Base-by-base conservation (phyloP, 2,797 vertebrate species). In the Hippopotamyrus pictus region DNA sequence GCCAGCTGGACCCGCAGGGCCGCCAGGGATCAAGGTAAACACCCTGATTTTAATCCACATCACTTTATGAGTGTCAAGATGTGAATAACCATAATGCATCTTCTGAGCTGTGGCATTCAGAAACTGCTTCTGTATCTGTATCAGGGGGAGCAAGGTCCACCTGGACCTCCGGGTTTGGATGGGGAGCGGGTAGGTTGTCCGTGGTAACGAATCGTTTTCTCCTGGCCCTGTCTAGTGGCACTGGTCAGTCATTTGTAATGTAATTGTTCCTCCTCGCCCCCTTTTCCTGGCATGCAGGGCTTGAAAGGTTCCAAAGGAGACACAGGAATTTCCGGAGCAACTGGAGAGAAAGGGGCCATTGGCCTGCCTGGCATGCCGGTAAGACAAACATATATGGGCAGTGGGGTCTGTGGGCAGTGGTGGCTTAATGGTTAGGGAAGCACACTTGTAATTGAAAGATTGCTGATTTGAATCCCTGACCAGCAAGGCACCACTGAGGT, bases 271-370 rank as follows among this genome's bases (percentile, higher is more conserved):
- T 19, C 29, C n/a, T 25, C 11, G 19, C 22, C 14, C 7, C 2
- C 25, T 11, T 37, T 51, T 22, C 29, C 8, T 0, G 44, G 29
- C 50, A 5, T 59, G 12, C 91, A 99, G 99, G 99, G 99, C 89
- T 97, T 96, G 92, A 99, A 98, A 95, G 99, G 99, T 51, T 98
- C 98, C 53, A 99, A 98, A 92, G 99, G 99, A 90, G 98, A 99
- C 90, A 93, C 95, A 93, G 99, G 99, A 90, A 97, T 98, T 93
- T 94, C 97, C 7, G 98, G 98, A 86, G 94, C 95, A 46, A 95
- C 97, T 79, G 98, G 98, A 89, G 98, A 99, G 86, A 99, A 99
- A 93, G 99, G 99, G 93, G 91, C 96, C 88, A 97, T 97, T 48
- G 99, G 99, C 91, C 95, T 99, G 90, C 97, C 97, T 29, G 99